Conservation (phyloP, 2,888 invertebrate species). For the Tipula confusa region DNA sequence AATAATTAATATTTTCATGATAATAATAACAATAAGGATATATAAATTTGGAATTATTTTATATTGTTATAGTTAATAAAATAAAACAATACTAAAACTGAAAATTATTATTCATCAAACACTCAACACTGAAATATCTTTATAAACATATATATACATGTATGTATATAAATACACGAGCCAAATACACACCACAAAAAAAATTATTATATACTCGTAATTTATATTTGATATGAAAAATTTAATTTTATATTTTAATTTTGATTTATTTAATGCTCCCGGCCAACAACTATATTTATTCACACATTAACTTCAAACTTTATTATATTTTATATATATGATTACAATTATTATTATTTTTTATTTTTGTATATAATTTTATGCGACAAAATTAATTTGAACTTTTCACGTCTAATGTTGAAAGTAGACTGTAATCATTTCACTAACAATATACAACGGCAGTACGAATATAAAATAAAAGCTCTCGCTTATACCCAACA, state of each 20-base stretch:
- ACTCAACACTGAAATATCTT: background rate
- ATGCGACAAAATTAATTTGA: background rate
- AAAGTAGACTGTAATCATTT: slow-evolving; percentile 29
- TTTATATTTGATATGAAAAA: background rate
- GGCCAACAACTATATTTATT: background rate
- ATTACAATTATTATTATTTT: slow-evolving; percentile 4
- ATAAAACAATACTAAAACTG: background rate
- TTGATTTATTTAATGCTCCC: background rate
- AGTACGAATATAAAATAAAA: background rate
- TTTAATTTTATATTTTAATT: background rate
- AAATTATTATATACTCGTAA: slow-evolving; percentile 5
- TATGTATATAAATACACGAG: background rate
- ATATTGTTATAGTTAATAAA: slow-evolving; percentile 25
- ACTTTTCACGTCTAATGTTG: slow-evolving; percentile 30
- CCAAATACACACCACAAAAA: background rate
- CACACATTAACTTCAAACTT: background rate
- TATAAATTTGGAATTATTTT: background rate
- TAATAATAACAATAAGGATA: background rate
- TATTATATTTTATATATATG: background rate
- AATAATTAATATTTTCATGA: slow-evolving; percentile 14
- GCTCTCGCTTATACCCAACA: too few relatives aligned
- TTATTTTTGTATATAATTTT: background rate
- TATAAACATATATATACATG: background rate
- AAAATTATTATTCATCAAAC: background rate
- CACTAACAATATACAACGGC: background rate